phyloP scores from a whole-genome alignment of 2,113 vertebrate species.

The Pao palembangensis region DNA sequence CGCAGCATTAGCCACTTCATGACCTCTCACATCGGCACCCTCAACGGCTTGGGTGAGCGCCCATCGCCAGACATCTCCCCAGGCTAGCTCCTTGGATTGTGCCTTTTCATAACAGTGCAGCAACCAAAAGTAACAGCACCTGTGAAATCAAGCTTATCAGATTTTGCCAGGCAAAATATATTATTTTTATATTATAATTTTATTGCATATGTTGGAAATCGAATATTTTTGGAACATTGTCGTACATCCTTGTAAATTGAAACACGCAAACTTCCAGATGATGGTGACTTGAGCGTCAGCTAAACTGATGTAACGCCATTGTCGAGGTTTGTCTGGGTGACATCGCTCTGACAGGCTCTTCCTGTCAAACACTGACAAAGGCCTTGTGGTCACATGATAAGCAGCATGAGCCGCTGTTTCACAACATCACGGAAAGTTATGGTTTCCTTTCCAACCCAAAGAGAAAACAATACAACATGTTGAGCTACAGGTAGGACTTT shows the following conservation, averaged over 20 bases:
- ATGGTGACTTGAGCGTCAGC: neutral
- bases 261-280: neutral
- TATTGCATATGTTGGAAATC: too few relatives aligned
- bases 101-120: too few relatives aligned
- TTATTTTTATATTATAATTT: too few relatives aligned
- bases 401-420: conserved; percentile 26
- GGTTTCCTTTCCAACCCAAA: conserved; percentile 42
- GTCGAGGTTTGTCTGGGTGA: conserved; percentile 13
- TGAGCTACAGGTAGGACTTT: conserved; percentile 13
- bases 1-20: conserved; percentile 95
- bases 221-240: too few relatives aligned
- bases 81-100: too few relatives aligned
- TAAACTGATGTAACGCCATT: conserved; percentile 16
- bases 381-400: conserved; percentile 36
- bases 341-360: conserved; percentile 33
- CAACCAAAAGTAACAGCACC: too few relatives aligned
- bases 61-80: neutral
- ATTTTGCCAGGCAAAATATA: too few relatives aligned
- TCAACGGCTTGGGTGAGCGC: conserved; percentile 88
- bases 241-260: too few relatives aligned
- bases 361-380: conserved; percentile 41
- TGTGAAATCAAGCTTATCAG: too few relatives aligned
- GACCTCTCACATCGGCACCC: conserved; percentile 83
- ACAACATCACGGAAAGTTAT: conserved; percentile 33
- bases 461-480: conserved; percentile 11